Conservation (phyloP, 64 coral and sea anemone genomes). For the Astreopora myriophthalma region DNA sequence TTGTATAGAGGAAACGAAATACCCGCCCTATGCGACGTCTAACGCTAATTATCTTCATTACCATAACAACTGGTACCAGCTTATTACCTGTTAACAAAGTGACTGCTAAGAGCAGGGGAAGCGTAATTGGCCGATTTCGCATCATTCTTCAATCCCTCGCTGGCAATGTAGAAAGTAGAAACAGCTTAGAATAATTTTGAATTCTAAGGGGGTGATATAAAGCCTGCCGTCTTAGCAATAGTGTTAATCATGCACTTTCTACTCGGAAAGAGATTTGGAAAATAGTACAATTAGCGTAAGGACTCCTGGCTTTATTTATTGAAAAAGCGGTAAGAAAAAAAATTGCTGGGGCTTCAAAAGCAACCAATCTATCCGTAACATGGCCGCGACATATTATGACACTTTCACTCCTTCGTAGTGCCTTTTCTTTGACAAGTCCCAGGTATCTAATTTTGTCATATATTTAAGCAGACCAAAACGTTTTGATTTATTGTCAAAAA, state of each 20-base stretch:
- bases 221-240: no score
- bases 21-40: background rate
- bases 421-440: background rate
- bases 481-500: background rate
- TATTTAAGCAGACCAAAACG: background rate
- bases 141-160: constrained; percentile 28
- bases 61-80: constrained; percentile 38
- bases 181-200: no score
- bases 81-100: constrained; percentile 13
- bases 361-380: no score
- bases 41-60: constrained; percentile 3
- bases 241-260: no score
- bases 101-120: background rate
- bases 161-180: no score
- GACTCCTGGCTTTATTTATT: background rate
- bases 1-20: background rate
- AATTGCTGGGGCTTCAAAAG: background rate
- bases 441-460: no score
- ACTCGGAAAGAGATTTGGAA: no score
- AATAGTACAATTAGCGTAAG: no score
- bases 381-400: no score
- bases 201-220: no score
- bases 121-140: background rate
- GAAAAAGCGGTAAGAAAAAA: background rate
- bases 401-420: background rate